phyloP scores from a whole-genome alignment of 2,797 vertebrate genomes.

The Nyctibius grandis region DNA sequence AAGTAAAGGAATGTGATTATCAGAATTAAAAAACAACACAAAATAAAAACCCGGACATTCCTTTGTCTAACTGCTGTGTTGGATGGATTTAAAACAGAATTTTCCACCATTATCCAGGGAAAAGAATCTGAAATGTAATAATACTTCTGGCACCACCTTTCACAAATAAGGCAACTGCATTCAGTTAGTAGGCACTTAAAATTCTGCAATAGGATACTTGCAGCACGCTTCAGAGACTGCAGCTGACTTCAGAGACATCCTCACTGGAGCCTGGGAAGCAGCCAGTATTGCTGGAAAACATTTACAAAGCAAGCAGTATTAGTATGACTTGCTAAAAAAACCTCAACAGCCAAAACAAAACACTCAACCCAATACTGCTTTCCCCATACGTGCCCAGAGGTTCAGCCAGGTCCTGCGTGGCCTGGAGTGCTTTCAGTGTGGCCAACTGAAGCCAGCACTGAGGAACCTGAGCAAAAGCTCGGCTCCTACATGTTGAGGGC shows the following conservation, averaged over 20 bases:
- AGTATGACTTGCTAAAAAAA: neutral
- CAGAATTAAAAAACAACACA: neutral
- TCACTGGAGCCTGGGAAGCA: slow-evolving; percentile 33
- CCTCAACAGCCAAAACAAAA: neutral
- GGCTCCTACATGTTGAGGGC: accelerated
- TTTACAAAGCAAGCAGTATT: neutral
- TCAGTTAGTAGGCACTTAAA: slow-evolving; percentile 63
- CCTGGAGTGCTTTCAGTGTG: neutral
- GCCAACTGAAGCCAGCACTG: accelerated
- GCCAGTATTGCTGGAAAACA: slow-evolving; percentile 47
- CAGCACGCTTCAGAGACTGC: slow-evolving; percentile 65
- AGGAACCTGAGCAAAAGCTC: neutral
- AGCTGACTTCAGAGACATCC: slow-evolving; percentile 67
- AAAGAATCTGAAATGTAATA: slow-evolving; percentile 72
- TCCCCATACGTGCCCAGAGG: neutral
- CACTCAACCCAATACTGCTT: accelerated
- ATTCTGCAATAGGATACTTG: slow-evolving; percentile 65
- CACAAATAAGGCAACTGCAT: slow-evolving; percentile 62
- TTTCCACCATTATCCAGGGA: slow-evolving; percentile 58
- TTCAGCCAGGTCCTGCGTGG: neutral
- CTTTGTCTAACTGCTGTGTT: slow-evolving; percentile 26
- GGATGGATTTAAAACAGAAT: slow-evolving; percentile 64
- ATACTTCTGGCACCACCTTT: slow-evolving; percentile 73
- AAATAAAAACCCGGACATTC: neutral
- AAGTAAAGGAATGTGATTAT: neutral